Evolutionary conservation across 2,797 vertebrate species (phyloP).

Genomic region (Phalloptychus januarius): DNA sequence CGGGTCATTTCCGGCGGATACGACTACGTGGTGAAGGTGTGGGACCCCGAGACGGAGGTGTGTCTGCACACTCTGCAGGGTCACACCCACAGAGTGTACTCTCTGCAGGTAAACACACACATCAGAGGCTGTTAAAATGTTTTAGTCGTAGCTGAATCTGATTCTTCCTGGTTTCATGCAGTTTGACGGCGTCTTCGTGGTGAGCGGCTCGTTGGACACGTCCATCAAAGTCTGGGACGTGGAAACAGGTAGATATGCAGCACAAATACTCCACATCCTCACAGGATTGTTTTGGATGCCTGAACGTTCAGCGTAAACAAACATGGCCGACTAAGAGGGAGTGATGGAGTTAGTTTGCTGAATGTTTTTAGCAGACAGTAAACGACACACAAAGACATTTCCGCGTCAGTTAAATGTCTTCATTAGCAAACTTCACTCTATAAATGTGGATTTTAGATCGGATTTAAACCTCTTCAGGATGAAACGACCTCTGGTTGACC

Average conservation of each 20-base stretch:
- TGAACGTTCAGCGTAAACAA: too few species aligned
- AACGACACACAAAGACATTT: too few species aligned
- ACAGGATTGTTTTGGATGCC: too few species aligned
- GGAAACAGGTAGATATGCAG: constrained; percentile 78
- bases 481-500: not conserved
- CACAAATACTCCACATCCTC: too few species aligned
- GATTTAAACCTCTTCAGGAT: not conserved
- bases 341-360: too few species aligned
- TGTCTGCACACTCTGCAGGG: constrained; percentile 95
- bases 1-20: constrained; percentile 94
- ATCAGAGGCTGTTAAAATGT: too few species aligned
- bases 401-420: not conserved
- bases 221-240: constrained; percentile 95
- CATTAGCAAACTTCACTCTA: not conserved
- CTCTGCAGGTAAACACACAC: constrained; percentile 85
- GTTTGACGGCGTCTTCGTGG: constrained; percentile 93
- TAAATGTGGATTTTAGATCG: too few species aligned
- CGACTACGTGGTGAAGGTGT: constrained; percentile 97
- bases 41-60: constrained; percentile 94
- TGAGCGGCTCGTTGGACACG: constrained; percentile 94
- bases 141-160: not conserved
- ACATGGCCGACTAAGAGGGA: too few species aligned
- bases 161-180: constrained; percentile 47
- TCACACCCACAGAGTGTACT: constrained; percentile 95
- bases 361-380: too few species aligned